Evolutionary conservation across 1,140 invertebrate genomes (phyloP), one percentile per base, ranked within the genome.

Genomic region (Scaptodrosophila lebanonensis): DNA sequence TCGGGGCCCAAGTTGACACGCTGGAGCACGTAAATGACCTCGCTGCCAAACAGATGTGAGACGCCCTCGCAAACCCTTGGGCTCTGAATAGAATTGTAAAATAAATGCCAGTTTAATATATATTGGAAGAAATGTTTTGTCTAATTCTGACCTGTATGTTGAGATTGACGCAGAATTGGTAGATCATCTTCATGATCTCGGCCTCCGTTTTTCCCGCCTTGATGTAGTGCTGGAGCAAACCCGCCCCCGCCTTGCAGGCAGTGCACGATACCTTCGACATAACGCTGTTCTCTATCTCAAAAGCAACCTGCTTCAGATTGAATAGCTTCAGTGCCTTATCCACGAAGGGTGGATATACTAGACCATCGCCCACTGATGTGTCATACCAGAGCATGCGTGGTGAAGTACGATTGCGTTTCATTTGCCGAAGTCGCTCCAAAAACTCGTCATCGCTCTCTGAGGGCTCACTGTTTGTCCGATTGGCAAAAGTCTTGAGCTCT

Each of bases 191-290:
- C 75, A 94, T 92, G n/a, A 97, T 95, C 79, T 96, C 94, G 22
- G 93, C 91, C 47, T 94, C 92, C 11, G 91, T 93, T 87, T 95
- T 95, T 12, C 94, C 94, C 0, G 89, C 89, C 70, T 92, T 90
- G 29, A 96, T 95, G 70, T 95, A 96, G 83, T 96, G 93, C 76
- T 95, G 94, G 15, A 97, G 87, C 16, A 97, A 87, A 0, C 94
- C 93, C 35, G 94, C 93, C 1, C 95, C 93, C n/a, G 94, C 94
- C 88, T 95, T 94, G 76, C 95, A 97, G 6, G 95, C 95, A 0
- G 94, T 95, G 69, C 95, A 97, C 0, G 94, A 95, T 1, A 96
- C 94, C 85, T 94, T 95, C 0, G 94, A 95, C 93, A 96, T 94
- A 1, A 96, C 93, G 8, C 94, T 95, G 56, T 95, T 95, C 87